Evolutionary conservation across 2,797 vertebrate genomes (phyloP), one percentile per base, ranked within the genome.

Genomic region (Falco peregrinus): DNA sequence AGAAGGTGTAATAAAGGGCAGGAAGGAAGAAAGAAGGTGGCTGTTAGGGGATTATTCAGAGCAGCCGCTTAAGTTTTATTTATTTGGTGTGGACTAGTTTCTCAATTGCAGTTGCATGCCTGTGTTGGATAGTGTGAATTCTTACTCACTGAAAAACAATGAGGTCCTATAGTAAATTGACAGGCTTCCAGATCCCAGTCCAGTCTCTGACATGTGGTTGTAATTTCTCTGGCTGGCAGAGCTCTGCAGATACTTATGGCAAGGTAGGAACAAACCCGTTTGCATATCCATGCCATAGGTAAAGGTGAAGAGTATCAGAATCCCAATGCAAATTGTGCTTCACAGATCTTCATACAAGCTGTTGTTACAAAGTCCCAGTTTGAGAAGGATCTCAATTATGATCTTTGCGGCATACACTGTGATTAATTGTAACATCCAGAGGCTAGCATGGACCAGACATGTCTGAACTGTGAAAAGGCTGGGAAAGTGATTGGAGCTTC

Each of bases 401-500:
- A 8, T 61, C 56, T 60, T 77, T 65, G 70, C 50, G 33, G 24
- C 37, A 31, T 24, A 5, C 3, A 1, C 9, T 70, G 25, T n/a
- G 39, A 28, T 87, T 76, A 39, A 51, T 18, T 45, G 9, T 59
- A 89, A 57, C 25, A 18, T 63, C 31, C 54, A 54, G 37, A 28
- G 45, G 11, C 56, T 88, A 33, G 24, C 37, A 6, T 5, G 39
- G 39, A 53, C n/a, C 47, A 87, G 70, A 81, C 91, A 50, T 64
- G 15, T 37, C 21, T 68, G 48, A 69, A 73, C 41, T 50, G 47
- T 48, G n/a, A 71, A 51, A 86, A 91, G 61, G 45, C 57, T 74
- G 60, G 86, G 59, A 59, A 87, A 87, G 11, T 31, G 39, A 50
- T 90, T 93, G 70, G 65, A 73, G 89, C 74, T 88, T 96, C 85